A percentile compares a stretch with the other conserved stretches of the same genome.
Evolutionary conservation across 2,888 invertebrate species (phyloP).

Genomic region (Gandaritis pyraliata): DNA sequence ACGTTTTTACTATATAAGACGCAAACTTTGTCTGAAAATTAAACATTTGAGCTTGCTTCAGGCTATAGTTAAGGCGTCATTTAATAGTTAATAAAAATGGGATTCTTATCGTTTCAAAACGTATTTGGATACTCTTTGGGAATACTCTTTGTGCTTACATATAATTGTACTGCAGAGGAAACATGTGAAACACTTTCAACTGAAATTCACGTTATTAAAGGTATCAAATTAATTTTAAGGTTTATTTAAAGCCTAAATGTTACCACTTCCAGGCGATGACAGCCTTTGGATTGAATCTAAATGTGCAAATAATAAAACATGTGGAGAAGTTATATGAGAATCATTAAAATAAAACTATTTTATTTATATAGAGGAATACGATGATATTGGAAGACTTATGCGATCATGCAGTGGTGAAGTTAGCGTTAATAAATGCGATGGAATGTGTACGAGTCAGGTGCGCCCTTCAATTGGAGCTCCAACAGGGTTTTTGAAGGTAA

Average conservation of each 20-base stretch:
- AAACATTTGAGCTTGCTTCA: slow-evolving; percentile 26
- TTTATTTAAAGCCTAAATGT: no score
- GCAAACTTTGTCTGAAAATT: slow-evolving; percentile 7
- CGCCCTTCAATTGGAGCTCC: slow-evolving; percentile 95
- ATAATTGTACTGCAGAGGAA: slow-evolving; percentile 82
- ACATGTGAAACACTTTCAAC: slow-evolving; percentile 94
- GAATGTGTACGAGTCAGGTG: slow-evolving; percentile 95
- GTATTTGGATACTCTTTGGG: slow-evolving; percentile 40
- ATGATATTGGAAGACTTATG: slow-evolving; percentile 92
- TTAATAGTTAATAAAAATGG: slow-evolving; percentile 31
- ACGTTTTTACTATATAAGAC: slow-evolving; percentile 30
- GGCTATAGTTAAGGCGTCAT: background rate
- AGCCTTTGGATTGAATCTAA: no score
- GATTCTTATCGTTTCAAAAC: slow-evolving; percentile 40
- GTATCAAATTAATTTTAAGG: slow-evolving; percentile 69
- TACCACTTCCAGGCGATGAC: no score
- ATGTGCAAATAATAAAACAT: no score
- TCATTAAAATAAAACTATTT: no score
- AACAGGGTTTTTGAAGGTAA: slow-evolving; percentile 94
- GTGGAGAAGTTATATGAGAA: background rate
- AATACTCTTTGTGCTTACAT: slow-evolving; percentile 43
- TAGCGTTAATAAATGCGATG: slow-evolving; percentile 96
- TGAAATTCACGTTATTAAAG: slow-evolving; percentile 94
- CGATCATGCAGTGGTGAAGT: slow-evolving; percentile 96
- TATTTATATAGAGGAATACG: slow-evolving; percentile 90